These are phyloP conservation scores for Pogonomyrmex californicus DNA, from an alignment of 1,140 invertebrate species.

Conservation along the genomic window DNA sequence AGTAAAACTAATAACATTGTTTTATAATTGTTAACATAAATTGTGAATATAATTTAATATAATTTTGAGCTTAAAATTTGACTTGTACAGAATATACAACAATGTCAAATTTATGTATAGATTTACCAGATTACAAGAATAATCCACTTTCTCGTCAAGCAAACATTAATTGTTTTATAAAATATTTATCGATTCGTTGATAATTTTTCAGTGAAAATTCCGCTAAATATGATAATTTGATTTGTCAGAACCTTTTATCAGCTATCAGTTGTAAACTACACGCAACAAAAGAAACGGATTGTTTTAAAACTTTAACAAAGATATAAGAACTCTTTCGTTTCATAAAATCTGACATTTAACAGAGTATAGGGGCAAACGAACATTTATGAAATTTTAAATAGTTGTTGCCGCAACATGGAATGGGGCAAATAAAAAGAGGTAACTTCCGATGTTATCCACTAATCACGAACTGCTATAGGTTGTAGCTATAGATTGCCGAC, in stretches of 20 bases:
- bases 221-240: conserved; percentile 40
- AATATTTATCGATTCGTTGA: neutral
- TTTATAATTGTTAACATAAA: neutral
- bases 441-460: conserved; percentile 47
- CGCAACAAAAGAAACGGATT: conserved; percentile 26
- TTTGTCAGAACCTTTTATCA: conserved; percentile 44
- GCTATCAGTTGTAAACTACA: conserved; percentile 27
- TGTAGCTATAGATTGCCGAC: conserved; percentile 6
- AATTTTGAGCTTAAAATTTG: neutral
- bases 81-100: neutral
- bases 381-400: conserved; percentile 68
- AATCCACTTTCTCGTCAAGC: neutral
- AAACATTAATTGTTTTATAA: neutral
- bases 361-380: conserved; percentile 16
- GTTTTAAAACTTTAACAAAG: conserved; percentile 22
- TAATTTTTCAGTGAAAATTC: conserved; percentile 30
- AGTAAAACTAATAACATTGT: neutral
- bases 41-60: neutral
- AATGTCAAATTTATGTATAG: neutral
- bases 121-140: neutral
- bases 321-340: conserved; percentile 10
- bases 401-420: conserved; percentile 22
- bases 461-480: conserved; percentile 62
- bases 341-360: conserved; percentile 64
- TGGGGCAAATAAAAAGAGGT: neutral